phyloP scores from a whole-genome alignment of 2,113 vertebrate species.

The Donacobius atricapilla region DNA sequence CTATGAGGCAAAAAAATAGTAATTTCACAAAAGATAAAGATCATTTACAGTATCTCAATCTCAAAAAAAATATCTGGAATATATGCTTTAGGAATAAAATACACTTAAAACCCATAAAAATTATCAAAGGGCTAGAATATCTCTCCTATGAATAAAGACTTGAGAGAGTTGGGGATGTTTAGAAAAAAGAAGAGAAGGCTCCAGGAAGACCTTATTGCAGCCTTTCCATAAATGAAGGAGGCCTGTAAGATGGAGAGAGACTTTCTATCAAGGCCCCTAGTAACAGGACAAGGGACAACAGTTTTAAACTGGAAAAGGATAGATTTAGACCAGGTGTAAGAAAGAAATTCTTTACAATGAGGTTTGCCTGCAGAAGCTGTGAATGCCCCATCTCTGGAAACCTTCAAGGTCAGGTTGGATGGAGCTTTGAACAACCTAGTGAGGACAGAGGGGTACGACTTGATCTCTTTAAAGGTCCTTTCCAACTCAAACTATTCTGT shows the following conservation, averaged over 20 bases:
- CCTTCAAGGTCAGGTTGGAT: neutral
- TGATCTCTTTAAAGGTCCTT: neutral
- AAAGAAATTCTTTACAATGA: neutral
- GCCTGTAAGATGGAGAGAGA: neutral
- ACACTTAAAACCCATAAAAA: neutral
- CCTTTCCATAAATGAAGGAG: neutral
- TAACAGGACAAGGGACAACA: neutral
- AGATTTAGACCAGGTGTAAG: neutral
- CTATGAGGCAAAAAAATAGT: neutral
- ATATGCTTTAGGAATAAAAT: neutral
- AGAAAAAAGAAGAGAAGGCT: neutral
- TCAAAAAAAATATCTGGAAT: neutral
- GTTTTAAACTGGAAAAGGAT: neutral
- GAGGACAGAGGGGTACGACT: neutral
- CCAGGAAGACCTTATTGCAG: rapidly evolving
- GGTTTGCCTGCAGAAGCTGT: neutral
- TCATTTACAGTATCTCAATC: neutral
- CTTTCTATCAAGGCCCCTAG: neutral
- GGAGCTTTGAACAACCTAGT: neutral
- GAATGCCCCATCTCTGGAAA: neutral
- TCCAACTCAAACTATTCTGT: neutral
- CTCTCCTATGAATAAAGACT: neutral
- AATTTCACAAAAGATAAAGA: neutral
- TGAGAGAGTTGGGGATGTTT: neutral
- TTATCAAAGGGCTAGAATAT: neutral